Base-by-base conservation (phyloP, 2,888 invertebrate species). In the Apamea monoglypha region DNA sequence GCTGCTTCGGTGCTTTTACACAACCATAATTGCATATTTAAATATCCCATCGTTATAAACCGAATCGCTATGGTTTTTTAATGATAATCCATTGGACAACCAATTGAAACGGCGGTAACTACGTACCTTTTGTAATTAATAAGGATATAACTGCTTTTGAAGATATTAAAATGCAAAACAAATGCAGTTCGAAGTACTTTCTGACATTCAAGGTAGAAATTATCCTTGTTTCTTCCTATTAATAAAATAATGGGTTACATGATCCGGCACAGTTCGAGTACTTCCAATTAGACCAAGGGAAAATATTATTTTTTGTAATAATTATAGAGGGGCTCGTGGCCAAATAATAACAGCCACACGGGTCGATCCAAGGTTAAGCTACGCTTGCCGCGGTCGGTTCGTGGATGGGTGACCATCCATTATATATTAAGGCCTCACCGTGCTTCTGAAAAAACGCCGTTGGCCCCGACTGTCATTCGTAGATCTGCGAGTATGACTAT, bases 21-120 rank as follows among this genome's bases (percentile, higher is more conserved):
- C n/a, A 73, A 77, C 61, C 67, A 69, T 76, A 68, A 86, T 69
- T 74, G 83, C 36, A 75, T 82, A 85, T 82, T 75, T 77, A 69
- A 77, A 75, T 74, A 74, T 74, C 16, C 18, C 16, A 64, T 66
- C 18, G 29, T 47, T 44, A 71, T 74, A 76, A 71, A 76, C 44
- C n/a, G 32, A 72, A 78, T 71, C 32, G n/a, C 75, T 64, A 71
- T 82, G 50, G 40, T 40, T 68, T 74, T 74, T 82, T 85, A 85
- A 82, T 79, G 67, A 74, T 78, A 78, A 78, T 67, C 68, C 25
- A 59, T 79, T 82, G 64, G 36, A 66, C 32, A 72, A 66, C 18
- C 47, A 21, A 56, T 74, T 2, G 32, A n/a, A 72, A 18, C 5
- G 21, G 76, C 40, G 25, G 25, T 18, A 59, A 70, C 44, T 36